These are phyloP conservation scores for Machimus atricapillus DNA, from an alignment of 2,888 invertebrate species.

Conservation along the genomic window DNA sequence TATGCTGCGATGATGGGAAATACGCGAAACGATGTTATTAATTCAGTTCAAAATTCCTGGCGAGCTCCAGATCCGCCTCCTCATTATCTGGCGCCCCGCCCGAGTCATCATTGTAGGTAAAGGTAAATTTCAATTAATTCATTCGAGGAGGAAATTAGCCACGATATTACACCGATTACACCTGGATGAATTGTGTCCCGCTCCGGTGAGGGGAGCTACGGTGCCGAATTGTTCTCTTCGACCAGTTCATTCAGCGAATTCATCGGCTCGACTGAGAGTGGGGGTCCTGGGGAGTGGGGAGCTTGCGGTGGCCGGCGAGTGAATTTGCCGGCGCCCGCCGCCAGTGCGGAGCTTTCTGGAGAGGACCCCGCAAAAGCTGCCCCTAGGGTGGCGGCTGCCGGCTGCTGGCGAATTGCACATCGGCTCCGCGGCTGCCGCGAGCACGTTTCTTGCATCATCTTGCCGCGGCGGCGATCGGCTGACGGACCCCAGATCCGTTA, in stretches of 20 bases:
- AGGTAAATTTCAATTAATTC: slow-evolving; percentile 1
- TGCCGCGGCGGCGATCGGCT: background rate
- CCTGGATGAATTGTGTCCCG: background rate
- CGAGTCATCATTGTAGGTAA: background rate
- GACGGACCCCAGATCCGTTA: background rate
- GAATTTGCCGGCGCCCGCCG: background rate
- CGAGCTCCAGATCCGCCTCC: background rate
- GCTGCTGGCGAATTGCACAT: background rate
- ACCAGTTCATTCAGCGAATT: slow-evolving; percentile 11
- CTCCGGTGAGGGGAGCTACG: background rate
- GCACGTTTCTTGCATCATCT: slow-evolving; percentile 23
- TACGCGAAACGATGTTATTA: background rate
- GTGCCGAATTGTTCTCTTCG: background rate
- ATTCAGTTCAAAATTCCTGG: background rate
- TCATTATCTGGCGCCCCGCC: background rate
- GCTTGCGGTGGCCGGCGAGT: background rate
- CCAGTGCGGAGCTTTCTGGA: background rate
- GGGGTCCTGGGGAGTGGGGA: background rate
- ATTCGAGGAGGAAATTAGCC: background rate
- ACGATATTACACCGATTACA: background rate
- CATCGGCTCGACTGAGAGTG: background rate
- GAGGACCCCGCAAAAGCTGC: background rate
- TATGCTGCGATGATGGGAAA: background rate
- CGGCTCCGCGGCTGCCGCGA: background rate
- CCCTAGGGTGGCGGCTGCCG: background rate